Evolutionary conservation across 1,140 invertebrate species (phyloP).

Genomic region (Himalopsyche phryganea): DNA sequence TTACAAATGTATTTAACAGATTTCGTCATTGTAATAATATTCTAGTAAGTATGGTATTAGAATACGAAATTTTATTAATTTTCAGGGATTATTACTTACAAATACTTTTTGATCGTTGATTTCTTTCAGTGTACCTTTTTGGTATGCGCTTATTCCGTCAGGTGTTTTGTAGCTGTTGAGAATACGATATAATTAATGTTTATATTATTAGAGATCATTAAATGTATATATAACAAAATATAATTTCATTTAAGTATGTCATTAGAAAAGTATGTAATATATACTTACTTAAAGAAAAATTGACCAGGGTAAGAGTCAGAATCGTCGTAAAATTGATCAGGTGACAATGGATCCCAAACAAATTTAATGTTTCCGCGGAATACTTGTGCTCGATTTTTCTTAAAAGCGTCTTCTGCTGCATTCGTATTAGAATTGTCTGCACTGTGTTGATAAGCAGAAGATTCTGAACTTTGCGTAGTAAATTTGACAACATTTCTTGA

Average conservation of each 20-base stretch:
- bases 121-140: constrained; percentile 57
- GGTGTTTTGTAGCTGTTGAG: constrained; percentile 64
- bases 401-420: neutral
- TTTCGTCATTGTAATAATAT: too few species aligned
- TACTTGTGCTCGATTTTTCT: constrained; percentile 1
- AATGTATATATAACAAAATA: too few species aligned
- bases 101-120: constrained; percentile 40
- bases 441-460: too few species aligned
- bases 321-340: constrained; percentile 10
- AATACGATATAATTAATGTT: too few species aligned
- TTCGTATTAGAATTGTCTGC: neutral
- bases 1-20: too few species aligned
- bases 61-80: too few species aligned
- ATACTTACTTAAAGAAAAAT: constrained; percentile 30
- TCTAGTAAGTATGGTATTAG: too few species aligned
- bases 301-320: constrained; percentile 13
- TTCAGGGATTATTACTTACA: constrained; percentile 17
- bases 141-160: constrained; percentile 60
- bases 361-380: constrained; percentile 24
- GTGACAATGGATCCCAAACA: constrained; percentile 9
- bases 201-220: too few species aligned
- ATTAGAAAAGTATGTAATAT: too few species aligned
- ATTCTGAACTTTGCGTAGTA: too few species aligned
- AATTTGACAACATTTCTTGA: too few species aligned
- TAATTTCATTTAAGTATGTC: too few species aligned